Conservation (phyloP, 1,140 invertebrate genomes). For the Argopecten irradians region DNA sequence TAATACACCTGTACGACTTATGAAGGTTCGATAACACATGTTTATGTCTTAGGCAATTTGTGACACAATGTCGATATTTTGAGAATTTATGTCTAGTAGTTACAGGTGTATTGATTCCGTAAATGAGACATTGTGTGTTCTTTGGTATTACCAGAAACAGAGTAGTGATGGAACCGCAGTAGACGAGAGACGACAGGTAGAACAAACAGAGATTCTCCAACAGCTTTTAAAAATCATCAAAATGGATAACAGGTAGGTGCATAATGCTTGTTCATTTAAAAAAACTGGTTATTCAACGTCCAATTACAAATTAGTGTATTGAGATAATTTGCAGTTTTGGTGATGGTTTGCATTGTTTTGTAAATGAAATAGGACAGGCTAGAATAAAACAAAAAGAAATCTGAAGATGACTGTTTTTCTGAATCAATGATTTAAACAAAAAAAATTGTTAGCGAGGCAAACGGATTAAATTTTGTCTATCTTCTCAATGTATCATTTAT, state of each 20-base stretch:
- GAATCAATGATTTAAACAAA: too few relatives aligned
- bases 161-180: not conserved
- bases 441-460: too few relatives aligned
- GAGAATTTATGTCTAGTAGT: not conserved
- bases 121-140: not conserved
- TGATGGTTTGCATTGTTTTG: too few relatives aligned
- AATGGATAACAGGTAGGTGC: not conserved
- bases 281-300: too few relatives aligned
- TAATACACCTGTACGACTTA: not conserved
- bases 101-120: not conserved
- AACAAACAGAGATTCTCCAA: not conserved
- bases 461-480: too few relatives aligned
- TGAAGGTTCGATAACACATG: not conserved
- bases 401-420: too few relatives aligned
- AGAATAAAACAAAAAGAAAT: too few relatives aligned
- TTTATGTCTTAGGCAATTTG: not conserved
- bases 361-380: too few relatives aligned
- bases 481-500: too few relatives aligned
- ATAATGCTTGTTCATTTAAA: too few relatives aligned
- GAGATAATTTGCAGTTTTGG: too few relatives aligned
- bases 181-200: not conserved
- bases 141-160: not conserved
- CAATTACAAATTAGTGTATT: too few relatives aligned
- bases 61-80: conserved; percentile 18
- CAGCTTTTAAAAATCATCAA: not conserved